A percentile compares a stretch with the other conserved stretches of the same genome.
Conservation (phyloP, 2,888 invertebrate genomes). For the Buathra laborator region DNA sequence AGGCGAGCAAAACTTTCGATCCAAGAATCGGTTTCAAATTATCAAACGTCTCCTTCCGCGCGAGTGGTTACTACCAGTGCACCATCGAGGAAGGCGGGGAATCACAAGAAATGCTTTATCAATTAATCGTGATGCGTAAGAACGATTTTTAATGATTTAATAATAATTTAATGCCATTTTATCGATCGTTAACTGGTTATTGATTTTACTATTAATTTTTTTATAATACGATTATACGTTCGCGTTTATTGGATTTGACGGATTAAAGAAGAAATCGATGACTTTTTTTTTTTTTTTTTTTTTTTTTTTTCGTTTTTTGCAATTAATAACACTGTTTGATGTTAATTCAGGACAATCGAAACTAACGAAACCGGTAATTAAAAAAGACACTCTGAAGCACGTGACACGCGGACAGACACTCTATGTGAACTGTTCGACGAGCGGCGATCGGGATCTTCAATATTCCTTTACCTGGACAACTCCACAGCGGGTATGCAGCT, state of each 20-base stretch:
- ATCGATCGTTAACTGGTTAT: too few relatives aligned
- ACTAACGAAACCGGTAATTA: slow-evolving; percentile 72
- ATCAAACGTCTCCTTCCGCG: slow-evolving; percentile 78
- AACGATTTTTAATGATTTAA: not conserved
- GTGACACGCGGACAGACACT: slow-evolving; percentile 78
- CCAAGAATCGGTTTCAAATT: slow-evolving; percentile 85
- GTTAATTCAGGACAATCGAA: slow-evolving; percentile 63
- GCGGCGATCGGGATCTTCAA: slow-evolving; percentile 63
- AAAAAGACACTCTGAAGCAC: slow-evolving; percentile 71
- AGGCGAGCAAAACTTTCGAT: slow-evolving; percentile 82
- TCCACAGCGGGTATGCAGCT: slow-evolving; percentile 67
- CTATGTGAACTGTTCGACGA: slow-evolving; percentile 76
- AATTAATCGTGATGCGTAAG: slow-evolving; percentile 67
- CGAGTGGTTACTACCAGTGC: slow-evolving; percentile 73
- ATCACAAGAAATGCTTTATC: slow-evolving; percentile 44
- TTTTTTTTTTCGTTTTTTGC: too few relatives aligned
- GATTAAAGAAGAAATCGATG: not conserved
- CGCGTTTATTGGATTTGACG: not conserved
- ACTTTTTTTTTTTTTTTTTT: slow-evolving; percentile 7
- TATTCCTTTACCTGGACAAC: slow-evolving; percentile 76
- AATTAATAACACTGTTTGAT: slow-evolving; percentile 54
- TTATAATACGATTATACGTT: too few relatives aligned
- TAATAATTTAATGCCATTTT: too few relatives aligned
- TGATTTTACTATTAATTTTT: too few relatives aligned
- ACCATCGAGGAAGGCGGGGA: slow-evolving; percentile 37